Evolutionary conservation across 2,113 vertebrate genomes (phyloP), one percentile per base, ranked within the genome.

Genomic region (Mellivora capensis): DNA sequence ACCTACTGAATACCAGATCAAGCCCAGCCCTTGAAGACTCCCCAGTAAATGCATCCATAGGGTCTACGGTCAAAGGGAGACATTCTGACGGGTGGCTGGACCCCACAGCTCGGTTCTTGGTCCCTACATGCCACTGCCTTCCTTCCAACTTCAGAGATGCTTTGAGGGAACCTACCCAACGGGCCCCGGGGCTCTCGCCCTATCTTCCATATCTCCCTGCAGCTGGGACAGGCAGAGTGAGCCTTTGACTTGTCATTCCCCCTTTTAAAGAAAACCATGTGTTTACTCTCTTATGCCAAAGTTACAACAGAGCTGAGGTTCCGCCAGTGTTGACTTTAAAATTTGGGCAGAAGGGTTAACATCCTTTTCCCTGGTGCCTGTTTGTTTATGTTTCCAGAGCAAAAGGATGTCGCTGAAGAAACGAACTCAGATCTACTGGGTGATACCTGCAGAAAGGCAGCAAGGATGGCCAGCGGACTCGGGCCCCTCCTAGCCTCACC

Each of bases 181-280:
- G 31, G 83, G 20, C 57, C 83, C 87, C 39, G 76, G 67, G 57
- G 57, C 42, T 62, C 79, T 17, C 4, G 39, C 96, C 29, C 0
- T 25, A 4, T 5, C 23, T 1, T 6, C 49, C 5, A 0, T 20
- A 9, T 72, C 91, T 76, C 69, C 86, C 87, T 47, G 39, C 44
- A 81, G 88, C 77, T 39, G 37, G 80, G 69, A 80, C 52, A 76
- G 74, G 52, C 96, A 59, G 84, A 74, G 29, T 52, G 47, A 11
- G 97, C 90, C 80, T 94, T 49, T 23, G 80, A 87, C 85, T 72
- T 0, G 80, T 84, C 12, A 0, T 84, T 94, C 79, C 87, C 77
- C 64, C 54, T 87, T 81, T 49, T 97, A 98, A 98, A 94, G 97
- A 86, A 94, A 97, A 98, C 96, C 96, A 97, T 97, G 97, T 97